Evolutionary conservation across 2,113 vertebrate species (phyloP).

Genomic region (Hyperoodon ampullatus): DNA sequence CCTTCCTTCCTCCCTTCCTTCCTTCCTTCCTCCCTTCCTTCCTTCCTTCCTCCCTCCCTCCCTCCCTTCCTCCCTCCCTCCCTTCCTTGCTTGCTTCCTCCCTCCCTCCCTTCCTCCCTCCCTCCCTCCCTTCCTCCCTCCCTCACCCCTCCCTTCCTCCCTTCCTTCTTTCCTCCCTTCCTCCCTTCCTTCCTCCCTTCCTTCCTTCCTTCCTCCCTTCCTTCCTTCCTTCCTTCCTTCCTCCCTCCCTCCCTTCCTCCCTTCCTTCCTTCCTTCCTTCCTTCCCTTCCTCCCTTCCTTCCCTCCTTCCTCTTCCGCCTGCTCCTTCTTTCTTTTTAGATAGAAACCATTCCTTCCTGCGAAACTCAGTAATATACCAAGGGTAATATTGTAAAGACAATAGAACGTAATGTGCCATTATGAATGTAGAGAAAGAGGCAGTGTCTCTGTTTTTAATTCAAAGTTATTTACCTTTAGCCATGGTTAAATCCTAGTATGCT

Average conservation of each 20-base stretch:
- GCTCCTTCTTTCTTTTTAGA: background rate
- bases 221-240: no score
- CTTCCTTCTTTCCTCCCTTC: no score
- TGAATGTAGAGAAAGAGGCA: background rate
- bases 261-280: no score
- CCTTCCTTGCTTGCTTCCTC: no score
- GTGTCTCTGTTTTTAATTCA: background rate
- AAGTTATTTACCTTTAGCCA: background rate
- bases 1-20: no score
- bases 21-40: no score
- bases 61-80: no score
- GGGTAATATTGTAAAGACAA: background rate
- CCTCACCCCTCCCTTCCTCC: no score
- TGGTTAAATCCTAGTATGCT: background rate
- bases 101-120: rapidly evolving
- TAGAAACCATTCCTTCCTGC: background rate
- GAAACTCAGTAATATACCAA: background rate
- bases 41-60: rapidly evolving
- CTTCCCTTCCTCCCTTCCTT: no score
- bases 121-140: no score
- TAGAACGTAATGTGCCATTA: background rate
- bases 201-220: rapidly evolving
- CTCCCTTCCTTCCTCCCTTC: no score
- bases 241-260: rapidly evolving
- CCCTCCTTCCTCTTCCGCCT: no score